Base-by-base conservation (phyloP, 1,140 invertebrate genomes). In the Calephelis nemesis region DNA sequence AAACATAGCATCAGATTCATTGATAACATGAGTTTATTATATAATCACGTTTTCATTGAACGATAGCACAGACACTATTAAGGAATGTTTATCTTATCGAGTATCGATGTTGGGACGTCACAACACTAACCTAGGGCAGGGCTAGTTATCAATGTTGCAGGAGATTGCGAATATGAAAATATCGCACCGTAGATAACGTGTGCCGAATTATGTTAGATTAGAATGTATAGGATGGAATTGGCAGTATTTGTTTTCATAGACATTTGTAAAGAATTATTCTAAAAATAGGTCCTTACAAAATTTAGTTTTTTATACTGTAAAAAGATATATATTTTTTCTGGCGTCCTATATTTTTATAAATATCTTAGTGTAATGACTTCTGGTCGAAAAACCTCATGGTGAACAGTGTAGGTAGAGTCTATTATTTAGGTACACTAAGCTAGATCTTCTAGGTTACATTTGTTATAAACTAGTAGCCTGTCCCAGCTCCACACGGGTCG, bases 141-240 rank as follows among this genome's bases (percentile, higher is more conserved):
- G 81, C 83, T 75, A 83, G 74, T 85, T 87, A 87, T 85, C 81
- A 78, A 75, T 65, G 76, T 66, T 83, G 79, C 78, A 84, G 71
- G 81, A 88, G 84, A 87, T 89, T 89, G 87, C 79, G 79, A 88
- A 82, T 83, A 77, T 81, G 78, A 82, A 78, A 83, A 83, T 82
- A 82, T 82, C 70, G 30, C 54, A 15, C 66, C 30, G 40, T 19
- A 71, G 84, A 89, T 89, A 89, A 80, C 67, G 78, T 69, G 84
- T 79, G 74, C 84, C 78, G 84, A 88, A 90, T 87, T 84, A 85
- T 73, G 72, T 69, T 82, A 87, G 78, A 80, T 84, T 81, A 77
- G 54, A 69, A 65, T 68, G 67, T 65, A 60, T 15, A 62, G 68
- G 69, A 77, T 74, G 75, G 73, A 67, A 67, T 45, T 68, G 52